A percentile compares a stretch with the other conserved stretches of the same genome.
Evolutionary conservation across 1,140 invertebrate genomes (phyloP).

Genomic region (Zaprionus kolodkinae): DNA sequence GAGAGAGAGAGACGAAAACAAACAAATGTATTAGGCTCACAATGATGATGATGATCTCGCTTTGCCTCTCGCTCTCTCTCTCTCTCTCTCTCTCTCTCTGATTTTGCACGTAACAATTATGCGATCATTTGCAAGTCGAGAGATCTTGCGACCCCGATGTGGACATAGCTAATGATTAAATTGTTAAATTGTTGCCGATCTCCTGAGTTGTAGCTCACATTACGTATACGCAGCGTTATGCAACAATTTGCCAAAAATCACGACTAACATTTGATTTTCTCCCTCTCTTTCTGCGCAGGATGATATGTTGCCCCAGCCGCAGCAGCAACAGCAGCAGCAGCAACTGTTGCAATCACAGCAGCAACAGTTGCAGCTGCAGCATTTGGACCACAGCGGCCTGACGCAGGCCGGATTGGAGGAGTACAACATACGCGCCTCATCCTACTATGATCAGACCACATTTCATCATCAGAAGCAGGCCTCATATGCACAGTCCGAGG

Average conservation of each 20-base stretch:
- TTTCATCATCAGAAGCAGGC: slow-evolving; percentile 90
- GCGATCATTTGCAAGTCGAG: slow-evolving; percentile 71
- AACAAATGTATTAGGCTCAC: slow-evolving; percentile 36
- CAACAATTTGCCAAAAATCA: slow-evolving; percentile 20
- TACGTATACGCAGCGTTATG: slow-evolving; percentile 52
- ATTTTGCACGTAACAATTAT: slow-evolving; percentile 60
- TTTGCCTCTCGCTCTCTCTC: slow-evolving; percentile 7
- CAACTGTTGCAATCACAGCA: slow-evolving; percentile 41
- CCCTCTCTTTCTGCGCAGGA: slow-evolving; percentile 44
- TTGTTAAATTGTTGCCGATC: slow-evolving; percentile 42
- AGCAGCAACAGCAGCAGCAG: slow-evolving; percentile 41
- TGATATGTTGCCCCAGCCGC: slow-evolving; percentile 56
- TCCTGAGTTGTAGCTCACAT: slow-evolving; percentile 10
- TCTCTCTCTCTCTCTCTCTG: background rate
- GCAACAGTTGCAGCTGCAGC: slow-evolving; percentile 37
- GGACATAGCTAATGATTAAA: slow-evolving; percentile 76
- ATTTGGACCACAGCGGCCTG: slow-evolving; percentile 76
- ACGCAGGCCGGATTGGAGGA: slow-evolving; percentile 89
- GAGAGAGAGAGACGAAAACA: slow-evolving; percentile 9
- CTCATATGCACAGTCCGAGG: slow-evolving; percentile 92
- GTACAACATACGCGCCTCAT: slow-evolving; percentile 86
- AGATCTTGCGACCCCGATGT: slow-evolving; percentile 45
- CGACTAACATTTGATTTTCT: slow-evolving; percentile 10
- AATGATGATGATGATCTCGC: slow-evolving; percentile 23
- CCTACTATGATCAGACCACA: slow-evolving; percentile 85